Evolutionary conservation across 2,113 vertebrate genomes (phyloP).

Genomic region (Chrysemys picta): DNA sequence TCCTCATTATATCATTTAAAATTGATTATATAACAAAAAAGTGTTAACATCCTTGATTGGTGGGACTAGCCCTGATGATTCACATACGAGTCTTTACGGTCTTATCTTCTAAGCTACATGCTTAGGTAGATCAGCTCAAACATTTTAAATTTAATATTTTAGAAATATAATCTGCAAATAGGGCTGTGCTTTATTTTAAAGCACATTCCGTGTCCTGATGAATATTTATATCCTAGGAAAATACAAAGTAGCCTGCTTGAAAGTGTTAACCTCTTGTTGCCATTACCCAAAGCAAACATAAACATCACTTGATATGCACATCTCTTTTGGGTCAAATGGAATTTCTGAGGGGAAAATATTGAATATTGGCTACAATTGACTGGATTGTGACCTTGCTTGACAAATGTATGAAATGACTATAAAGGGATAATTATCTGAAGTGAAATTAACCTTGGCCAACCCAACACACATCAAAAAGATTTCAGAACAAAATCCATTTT

Average conservation of each 20-base stretch:
- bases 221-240: rapidly evolving
- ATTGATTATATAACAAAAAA: not conserved
- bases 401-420: too few species aligned
- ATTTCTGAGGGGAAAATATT: not conserved
- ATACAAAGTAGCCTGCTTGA: not conserved
- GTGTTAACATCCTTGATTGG: not conserved
- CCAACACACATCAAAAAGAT: not conserved
- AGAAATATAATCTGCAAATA: rapidly evolving
- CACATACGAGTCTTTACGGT: rapidly evolving
- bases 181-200: rapidly evolving
- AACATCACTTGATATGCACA: rapidly evolving
- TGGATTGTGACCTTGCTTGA: rapidly evolving
- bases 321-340: not conserved
- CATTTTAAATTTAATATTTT: not conserved
- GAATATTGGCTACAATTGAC: not conserved
- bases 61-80: not conserved
- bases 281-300: not conserved
- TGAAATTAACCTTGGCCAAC: rapidly evolving
- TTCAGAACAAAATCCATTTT: rapidly evolving
- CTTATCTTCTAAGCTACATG: rapidly evolving
- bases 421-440: too few species aligned
- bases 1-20: not conserved
- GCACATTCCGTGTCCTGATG: rapidly evolving
- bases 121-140: not conserved
- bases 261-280: rapidly evolving